phyloP scores from a whole-genome alignment of 2,113 vertebrate species.

The Ahaetulla prasina region DNA sequence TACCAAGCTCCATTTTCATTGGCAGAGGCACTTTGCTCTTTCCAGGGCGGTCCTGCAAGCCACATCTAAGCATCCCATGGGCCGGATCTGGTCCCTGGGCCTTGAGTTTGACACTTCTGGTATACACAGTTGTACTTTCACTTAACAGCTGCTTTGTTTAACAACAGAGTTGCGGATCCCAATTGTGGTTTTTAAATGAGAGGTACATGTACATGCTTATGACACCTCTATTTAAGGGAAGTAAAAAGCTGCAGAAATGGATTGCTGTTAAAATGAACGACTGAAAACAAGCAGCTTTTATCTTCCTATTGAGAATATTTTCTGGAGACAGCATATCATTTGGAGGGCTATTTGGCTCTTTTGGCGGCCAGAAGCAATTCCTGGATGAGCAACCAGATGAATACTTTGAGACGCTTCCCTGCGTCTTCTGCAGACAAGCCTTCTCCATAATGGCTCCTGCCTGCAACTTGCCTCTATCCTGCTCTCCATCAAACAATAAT shows the following conservation, averaged over 20 bases:
- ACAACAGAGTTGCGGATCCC: background rate
- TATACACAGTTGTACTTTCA: background rate
- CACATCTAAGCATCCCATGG: too few species aligned
- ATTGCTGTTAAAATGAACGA: rapidly evolving
- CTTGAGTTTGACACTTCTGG: too few species aligned
- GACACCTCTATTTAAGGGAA: rapidly evolving
- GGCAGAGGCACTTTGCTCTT: too few species aligned
- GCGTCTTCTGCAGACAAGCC: background rate
- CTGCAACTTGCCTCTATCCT: background rate
- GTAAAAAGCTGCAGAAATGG: rapidly evolving
- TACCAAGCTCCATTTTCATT: too few species aligned
- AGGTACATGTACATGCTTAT: rapidly evolving
- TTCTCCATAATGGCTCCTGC: background rate
- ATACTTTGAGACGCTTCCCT: background rate
- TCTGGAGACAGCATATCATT: rapidly evolving
- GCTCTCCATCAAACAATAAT: background rate
- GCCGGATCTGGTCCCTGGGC: too few species aligned
- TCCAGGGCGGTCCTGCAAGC: too few species aligned
- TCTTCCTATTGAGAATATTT: rapidly evolving
- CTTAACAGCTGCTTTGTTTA: background rate
- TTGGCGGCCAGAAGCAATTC: background rate
- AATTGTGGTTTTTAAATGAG: background rate
- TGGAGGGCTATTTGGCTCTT: background rate
- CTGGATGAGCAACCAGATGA: background rate
- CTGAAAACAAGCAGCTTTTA: background rate